phyloP scores from a whole-genome alignment of 2,888 invertebrate species.

The Hymenopus coronatus region DNA sequence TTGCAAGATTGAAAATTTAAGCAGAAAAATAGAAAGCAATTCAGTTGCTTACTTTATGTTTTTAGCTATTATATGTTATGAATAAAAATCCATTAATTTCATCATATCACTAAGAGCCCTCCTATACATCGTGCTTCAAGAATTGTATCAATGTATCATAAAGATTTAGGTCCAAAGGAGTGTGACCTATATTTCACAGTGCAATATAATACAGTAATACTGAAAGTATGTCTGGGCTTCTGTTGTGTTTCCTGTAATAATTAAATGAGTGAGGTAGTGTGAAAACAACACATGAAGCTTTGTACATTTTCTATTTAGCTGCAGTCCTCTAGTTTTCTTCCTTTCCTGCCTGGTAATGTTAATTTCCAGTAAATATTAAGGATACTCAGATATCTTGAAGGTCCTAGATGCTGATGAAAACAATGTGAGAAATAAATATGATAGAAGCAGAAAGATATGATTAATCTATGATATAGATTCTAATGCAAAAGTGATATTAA shows the following conservation, averaged over 20 bases:
- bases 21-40: not conserved
- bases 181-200: not conserved
- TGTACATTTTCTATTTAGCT: not conserved
- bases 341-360: not conserved
- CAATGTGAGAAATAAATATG: not conserved
- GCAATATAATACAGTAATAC: not conserved
- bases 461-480: not conserved
- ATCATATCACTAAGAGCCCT: not conserved
- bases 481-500: not conserved
- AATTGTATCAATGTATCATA: not conserved
- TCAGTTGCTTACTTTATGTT: not conserved
- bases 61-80: not conserved
- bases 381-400: not conserved
- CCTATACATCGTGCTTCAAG: not conserved
- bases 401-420: not conserved
- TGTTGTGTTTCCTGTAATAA: not conserved
- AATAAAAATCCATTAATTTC: not conserved
- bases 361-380: not conserved
- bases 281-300: not conserved
- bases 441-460: not conserved
- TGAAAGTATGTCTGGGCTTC: not conserved
- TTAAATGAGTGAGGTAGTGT: not conserved
- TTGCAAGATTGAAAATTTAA: not conserved
- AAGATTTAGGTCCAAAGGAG: not conserved
- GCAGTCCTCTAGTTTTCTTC: not conserved